phyloP scores from a whole-genome alignment of 2,797 vertebrate genomes.

The Pangasius macronema region DNA sequence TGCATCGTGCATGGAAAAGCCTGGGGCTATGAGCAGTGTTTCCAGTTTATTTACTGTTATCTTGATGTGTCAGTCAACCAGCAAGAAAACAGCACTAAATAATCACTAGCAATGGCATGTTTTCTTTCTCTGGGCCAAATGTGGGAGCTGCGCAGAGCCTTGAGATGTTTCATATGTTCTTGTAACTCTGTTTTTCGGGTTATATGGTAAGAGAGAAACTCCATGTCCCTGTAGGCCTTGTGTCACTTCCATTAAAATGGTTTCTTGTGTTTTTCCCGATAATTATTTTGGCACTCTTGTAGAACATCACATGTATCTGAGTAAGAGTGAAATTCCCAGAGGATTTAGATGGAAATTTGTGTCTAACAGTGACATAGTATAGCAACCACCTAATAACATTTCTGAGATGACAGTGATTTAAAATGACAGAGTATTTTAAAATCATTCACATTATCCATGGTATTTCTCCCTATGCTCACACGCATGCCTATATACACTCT shows the following conservation, averaged over 20 bases:
- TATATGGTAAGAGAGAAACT: not conserved
- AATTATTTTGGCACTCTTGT: not conserved
- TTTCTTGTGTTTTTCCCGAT: not conserved
- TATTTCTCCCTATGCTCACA: not conserved
- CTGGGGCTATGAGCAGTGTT: slow-evolving; percentile 24
- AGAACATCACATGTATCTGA: not conserved
- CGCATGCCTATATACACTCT: not conserved
- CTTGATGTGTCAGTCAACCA: slow-evolving; percentile 42
- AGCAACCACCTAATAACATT: not conserved
- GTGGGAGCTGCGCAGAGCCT: not conserved
- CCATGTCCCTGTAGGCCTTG: not conserved
- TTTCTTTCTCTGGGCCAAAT: slow-evolving; percentile 37
- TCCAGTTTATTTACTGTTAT: slow-evolving; percentile 42
- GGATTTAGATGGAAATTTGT: not conserved
- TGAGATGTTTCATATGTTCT: slow-evolving; percentile 28
- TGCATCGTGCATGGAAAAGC: slow-evolving; percentile 20
- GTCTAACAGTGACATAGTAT: not conserved
- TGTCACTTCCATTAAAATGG: slow-evolving; percentile 13
- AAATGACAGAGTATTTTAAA: not conserved
- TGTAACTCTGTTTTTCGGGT: slow-evolving; percentile 2
- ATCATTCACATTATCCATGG: not conserved
- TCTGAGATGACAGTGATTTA: not conserved
- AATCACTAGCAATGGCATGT: slow-evolving; percentile 40
- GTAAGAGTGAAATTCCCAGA: not conserved
- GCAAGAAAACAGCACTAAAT: slow-evolving; percentile 26